These are phyloP conservation scores for Microplitis mediator DNA, from an alignment of 1,140 invertebrate genomes.

Conservation along the genomic window DNA sequence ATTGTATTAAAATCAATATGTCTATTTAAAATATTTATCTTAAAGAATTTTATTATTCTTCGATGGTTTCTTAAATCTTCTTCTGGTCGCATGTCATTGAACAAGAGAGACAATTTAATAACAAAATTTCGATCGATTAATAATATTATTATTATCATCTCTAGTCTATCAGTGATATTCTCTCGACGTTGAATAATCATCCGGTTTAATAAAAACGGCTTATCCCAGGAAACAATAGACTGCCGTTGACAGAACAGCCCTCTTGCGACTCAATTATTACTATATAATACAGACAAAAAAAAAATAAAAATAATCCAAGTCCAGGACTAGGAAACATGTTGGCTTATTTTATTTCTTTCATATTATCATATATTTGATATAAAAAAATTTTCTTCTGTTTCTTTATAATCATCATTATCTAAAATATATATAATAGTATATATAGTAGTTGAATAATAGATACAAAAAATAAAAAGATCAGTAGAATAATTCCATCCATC, in stretches of 20 bases:
- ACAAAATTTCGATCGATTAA: constrained; percentile 32
- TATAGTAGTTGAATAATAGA: too few species aligned
- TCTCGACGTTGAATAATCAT: constrained; percentile 48
- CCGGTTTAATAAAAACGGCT: constrained; percentile 53
- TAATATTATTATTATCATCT: constrained; percentile 19
- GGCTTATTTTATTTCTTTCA: too few species aligned
- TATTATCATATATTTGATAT: background rate
- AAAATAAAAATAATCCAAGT: too few species aligned
- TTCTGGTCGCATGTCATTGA: background rate
- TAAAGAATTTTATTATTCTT: too few species aligned
- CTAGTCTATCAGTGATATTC: constrained; percentile 25
- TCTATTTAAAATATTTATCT: background rate
- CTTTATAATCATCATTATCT: background rate
- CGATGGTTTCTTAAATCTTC: too few species aligned
- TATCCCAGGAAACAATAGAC: constrained; percentile 35
- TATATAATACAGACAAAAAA: too few species aligned
- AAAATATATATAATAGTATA: too few species aligned
- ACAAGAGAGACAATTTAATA: constrained; percentile 1
- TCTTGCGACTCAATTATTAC: too few species aligned
- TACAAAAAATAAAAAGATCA: too few species aligned
- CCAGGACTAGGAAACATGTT: too few species aligned
- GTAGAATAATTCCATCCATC: too few species aligned
- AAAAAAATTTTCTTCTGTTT: background rate
- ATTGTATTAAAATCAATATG: background rate
- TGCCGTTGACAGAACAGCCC: constrained; percentile 10